These are phyloP conservation scores for Volucella inanis DNA, from an alignment of 2,888 invertebrate species.

Conservation along the genomic window DNA sequence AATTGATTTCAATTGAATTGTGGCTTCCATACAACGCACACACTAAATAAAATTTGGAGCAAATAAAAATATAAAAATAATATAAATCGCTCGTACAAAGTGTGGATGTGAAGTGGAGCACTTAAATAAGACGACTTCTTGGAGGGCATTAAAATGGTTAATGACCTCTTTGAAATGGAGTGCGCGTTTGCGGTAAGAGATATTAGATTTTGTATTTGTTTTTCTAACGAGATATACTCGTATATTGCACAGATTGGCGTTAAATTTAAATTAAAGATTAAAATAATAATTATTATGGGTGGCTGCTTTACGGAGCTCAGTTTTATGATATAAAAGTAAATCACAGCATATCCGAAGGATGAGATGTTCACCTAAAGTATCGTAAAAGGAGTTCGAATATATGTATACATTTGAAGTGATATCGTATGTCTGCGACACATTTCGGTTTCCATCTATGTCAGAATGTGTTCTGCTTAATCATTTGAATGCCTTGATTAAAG, in stretches of 20 bases:
- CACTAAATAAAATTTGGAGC: neutral
- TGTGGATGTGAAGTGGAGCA: conserved; percentile 63
- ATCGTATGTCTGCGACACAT: too few species aligned
- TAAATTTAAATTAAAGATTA: conserved; percentile 55
- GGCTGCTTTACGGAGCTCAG: neutral
- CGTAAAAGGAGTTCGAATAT: too few species aligned
- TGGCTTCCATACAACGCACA: conserved; percentile 27
- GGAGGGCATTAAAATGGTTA: conserved; percentile 69
- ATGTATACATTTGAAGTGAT: too few species aligned
- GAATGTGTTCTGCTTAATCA: too few species aligned
- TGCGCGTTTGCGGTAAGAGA: conserved; percentile 5
- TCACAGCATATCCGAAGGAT: too few species aligned
- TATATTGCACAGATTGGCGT: conserved; percentile 47
- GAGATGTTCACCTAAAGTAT: too few species aligned
- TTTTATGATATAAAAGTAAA: conserved; percentile 5
- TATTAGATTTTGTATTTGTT: neutral
- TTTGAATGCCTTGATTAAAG: too few species aligned
- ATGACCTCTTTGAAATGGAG: conserved; percentile 50
- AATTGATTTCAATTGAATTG: conserved; percentile 60
- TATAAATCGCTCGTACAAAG: conserved; percentile 23
- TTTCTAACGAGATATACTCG: conserved; percentile 24
- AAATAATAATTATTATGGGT: conserved; percentile 38
- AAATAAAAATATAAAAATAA: neutral
- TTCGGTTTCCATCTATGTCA: too few species aligned
- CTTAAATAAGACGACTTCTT: conserved; percentile 67